Conservation (phyloP, 2,888 invertebrate species). For the Cordilura impudica region DNA sequence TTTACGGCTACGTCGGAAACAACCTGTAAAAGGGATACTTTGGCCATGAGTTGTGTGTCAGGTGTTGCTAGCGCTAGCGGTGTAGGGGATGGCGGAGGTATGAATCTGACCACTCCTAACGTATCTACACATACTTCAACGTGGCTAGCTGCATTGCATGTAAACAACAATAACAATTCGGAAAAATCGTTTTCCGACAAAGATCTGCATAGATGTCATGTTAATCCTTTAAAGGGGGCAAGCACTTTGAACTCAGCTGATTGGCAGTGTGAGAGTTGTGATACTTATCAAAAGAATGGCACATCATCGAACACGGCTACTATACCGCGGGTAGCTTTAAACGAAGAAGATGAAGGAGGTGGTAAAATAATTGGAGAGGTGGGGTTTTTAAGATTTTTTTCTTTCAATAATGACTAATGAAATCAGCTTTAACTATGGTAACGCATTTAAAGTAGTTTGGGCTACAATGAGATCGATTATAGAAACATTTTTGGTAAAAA, state of each 20-base stretch:
- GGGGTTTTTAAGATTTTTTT: neutral
- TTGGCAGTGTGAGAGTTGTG: constrained; percentile 49
- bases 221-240: constrained; percentile 1
- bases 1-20: constrained; percentile 62
- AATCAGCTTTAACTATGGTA: constrained; percentile 23
- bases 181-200: constrained; percentile 45
- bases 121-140: constrained; percentile 54
- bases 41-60: constrained; percentile 29
- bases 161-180: constrained; percentile 60
- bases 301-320: constrained; percentile 14
- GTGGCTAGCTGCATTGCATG: constrained; percentile 60
- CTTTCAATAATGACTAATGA: constrained; percentile 25
- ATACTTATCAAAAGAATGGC: constrained; percentile 41
- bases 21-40: constrained; percentile 37
- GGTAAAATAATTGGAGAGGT: constrained; percentile 11
- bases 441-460: constrained; percentile 13
- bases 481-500: too few relatives aligned
- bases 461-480: too few relatives aligned
- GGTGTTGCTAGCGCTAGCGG: constrained; percentile 39
- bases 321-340: constrained; percentile 26
- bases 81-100: constrained; percentile 28
- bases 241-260: constrained; percentile 5
- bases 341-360: constrained; percentile 57
- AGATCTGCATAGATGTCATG: constrained; percentile 55
- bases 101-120: constrained; percentile 64